Base-by-base conservation (phyloP, 2,888 invertebrate species). In the Nymphalis urticae region DNA sequence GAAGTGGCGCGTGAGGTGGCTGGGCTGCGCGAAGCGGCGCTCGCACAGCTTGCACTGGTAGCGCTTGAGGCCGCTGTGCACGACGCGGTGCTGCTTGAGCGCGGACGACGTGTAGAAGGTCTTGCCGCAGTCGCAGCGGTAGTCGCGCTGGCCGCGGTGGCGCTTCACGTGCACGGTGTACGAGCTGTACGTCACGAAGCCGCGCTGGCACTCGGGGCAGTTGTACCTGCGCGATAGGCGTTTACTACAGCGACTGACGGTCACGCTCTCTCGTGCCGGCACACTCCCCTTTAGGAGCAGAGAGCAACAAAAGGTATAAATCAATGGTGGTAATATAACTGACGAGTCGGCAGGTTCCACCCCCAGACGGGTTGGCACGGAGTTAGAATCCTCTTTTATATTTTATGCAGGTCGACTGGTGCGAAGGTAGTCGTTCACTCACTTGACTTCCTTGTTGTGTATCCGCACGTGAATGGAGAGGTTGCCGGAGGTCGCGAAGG, bases 391-490 rank as follows among this genome's bases (percentile, higher is more conserved):
- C 6, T 6, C 27, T 32, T 32, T 32, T 32, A 32, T 32, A 32
- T 32, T 6, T 5, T 32, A 32, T 32, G 27, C 27, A 32, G 27
- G 27, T 32, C 27, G 6, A 32, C 27, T 32, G 6, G 27, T 5
- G 0, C 27, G 3, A 32, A 32, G 27, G 36, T 42, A 10, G 36
- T 9, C 9, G 1, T 0, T n/a, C 48, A 32, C 67, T 75, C 17
- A 90, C 92, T 92, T 87, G 61, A 92, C 79, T 79, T 92, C 92
- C 71, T 89, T 90, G 47, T 91, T 92, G 71, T 92, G 92, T 83
- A 92, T 92, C 66, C 92, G 77, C 7, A 92, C 76, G 60, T 92
- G 92, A 76, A 90, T 91, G 27, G 89, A 88, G 7, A 92, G 82
- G 78, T 92, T 92, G 0, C 92, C 92, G 0, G 91, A 86, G 0